These are phyloP conservation scores for Coendou prehensilis DNA, from an alignment of 2,797 vertebrate genomes.

Conservation along the genomic window DNA sequence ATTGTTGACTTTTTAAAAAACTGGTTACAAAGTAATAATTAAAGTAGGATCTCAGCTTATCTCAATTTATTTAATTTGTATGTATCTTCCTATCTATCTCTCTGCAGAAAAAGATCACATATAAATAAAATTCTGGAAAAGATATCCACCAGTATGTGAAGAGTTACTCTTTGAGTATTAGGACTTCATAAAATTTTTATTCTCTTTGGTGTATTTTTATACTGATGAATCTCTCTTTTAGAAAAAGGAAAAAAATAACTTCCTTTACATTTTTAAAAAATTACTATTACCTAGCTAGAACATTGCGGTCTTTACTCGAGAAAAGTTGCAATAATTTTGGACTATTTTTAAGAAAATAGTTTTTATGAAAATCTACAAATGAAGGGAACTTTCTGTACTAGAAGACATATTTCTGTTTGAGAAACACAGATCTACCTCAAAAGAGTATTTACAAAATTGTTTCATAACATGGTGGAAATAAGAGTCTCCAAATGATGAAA, in stretches of 20 bases:
- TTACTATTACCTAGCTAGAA: neutral
- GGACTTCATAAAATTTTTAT: constrained; percentile 23
- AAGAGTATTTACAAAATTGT: constrained; percentile 53
- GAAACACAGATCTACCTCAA: neutral
- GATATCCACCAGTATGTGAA: neutral
- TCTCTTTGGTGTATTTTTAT: constrained; percentile 39
- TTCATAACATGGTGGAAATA: constrained; percentile 30
- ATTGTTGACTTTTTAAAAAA: constrained; percentile 29
- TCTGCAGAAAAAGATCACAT: neutral
- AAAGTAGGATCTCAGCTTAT: constrained; percentile 1
- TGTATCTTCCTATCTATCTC: neutral
- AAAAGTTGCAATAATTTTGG: constrained; percentile 24
- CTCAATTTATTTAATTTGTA: neutral
- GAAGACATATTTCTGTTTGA: constrained; percentile 21
- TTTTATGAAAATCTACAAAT: constrained; percentile 37
- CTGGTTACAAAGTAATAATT: constrained; percentile 1
- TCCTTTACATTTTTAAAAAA: neutral
- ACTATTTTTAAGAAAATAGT: constrained; percentile 45
- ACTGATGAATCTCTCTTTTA: constrained; percentile 53
- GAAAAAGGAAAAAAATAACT: neutral
- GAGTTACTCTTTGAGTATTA: constrained; percentile 32
- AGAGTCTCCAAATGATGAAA: neutral
- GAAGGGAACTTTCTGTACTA: neutral
- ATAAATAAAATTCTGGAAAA: constrained; percentile 58
- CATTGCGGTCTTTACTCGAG: neutral